phyloP scores from a whole-genome alignment of 2,797 vertebrate genomes.

The Valencia hispanica region DNA sequence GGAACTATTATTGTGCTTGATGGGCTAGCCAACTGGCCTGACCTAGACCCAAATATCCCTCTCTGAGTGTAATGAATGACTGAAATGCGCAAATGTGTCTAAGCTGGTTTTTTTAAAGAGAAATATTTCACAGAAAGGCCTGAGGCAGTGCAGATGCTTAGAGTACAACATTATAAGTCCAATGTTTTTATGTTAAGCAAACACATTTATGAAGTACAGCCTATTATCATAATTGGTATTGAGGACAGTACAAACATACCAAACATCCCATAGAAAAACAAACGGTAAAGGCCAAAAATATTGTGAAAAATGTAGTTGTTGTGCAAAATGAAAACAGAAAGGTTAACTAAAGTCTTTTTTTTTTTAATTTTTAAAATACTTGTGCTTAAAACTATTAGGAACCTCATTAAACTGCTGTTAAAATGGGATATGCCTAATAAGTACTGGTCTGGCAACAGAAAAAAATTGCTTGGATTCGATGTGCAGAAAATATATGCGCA shows the following conservation, averaged over 20 bases:
- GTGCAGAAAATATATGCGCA: slow-evolving; percentile 5
- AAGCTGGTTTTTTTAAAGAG: neutral
- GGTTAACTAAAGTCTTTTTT: neutral
- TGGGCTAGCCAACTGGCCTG: no score
- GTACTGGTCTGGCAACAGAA: neutral
- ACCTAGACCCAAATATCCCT: neutral
- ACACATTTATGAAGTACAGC: neutral
- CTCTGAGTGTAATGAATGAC: neutral
- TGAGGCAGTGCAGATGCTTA: neutral
- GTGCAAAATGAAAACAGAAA: neutral
- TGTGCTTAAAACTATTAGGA: neutral
- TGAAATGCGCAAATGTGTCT: neutral
- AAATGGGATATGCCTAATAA: neutral
- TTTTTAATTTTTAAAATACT: neutral
- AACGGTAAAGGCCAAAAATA: neutral
- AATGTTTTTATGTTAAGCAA: neutral
- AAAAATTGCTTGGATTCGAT: neutral
- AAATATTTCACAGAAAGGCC: neutral
- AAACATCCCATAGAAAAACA: neutral
- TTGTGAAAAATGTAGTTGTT: neutral
- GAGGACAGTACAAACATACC: neutral
- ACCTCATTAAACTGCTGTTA: neutral
- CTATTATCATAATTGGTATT: neutral
- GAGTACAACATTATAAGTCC: neutral
- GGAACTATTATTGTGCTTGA: no score